A percentile compares a stretch with the other conserved stretches of the same genome.
phyloP scores from a whole-genome alignment of 2,888 invertebrate species.

The Cyclophora albipunctata region DNA sequence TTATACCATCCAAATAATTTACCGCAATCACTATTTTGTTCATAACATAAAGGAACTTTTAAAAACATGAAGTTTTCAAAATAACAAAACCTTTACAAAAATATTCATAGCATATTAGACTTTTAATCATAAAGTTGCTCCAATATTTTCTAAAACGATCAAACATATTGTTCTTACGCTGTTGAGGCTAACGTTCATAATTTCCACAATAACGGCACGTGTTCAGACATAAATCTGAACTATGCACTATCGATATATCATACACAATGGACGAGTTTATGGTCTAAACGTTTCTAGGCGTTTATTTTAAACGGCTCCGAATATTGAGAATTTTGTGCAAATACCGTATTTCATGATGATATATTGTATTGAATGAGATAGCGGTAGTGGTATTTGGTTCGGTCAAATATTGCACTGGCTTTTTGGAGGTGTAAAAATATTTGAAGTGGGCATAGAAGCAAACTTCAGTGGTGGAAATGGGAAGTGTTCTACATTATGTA shows the following conservation, averaged over 20 bases:
- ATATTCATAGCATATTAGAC: not conserved
- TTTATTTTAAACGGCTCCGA: slow-evolving; percentile 38
- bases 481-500: too few species aligned
- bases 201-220: slow-evolving; percentile 40
- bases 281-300: slow-evolving; percentile 31
- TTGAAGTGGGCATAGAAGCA: too few species aligned
- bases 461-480: too few species aligned
- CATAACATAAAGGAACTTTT: too few species aligned
- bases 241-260: slow-evolving; percentile 53
- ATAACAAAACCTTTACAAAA: too few species aligned
- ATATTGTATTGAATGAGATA: slow-evolving; percentile 2
- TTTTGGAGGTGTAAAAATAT: too few species aligned
- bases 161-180: slow-evolving; percentile 13
- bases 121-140: not conserved
- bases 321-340: slow-evolving; percentile 13
- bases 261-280: slow-evolving; percentile 46
- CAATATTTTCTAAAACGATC: too few species aligned
- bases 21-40: too few species aligned
- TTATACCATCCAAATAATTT: too few species aligned
- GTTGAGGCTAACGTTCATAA: slow-evolving; percentile 44
- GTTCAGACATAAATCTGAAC: slow-evolving; percentile 54
- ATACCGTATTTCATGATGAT: slow-evolving; percentile 5
- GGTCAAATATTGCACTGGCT: not conserved
- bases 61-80: too few species aligned
- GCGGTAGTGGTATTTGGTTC: slow-evolving; percentile 1